These are phyloP conservation scores for Glossosoma conforme DNA, from an alignment of 1,140 invertebrate species.

Conservation along the genomic window DNA sequence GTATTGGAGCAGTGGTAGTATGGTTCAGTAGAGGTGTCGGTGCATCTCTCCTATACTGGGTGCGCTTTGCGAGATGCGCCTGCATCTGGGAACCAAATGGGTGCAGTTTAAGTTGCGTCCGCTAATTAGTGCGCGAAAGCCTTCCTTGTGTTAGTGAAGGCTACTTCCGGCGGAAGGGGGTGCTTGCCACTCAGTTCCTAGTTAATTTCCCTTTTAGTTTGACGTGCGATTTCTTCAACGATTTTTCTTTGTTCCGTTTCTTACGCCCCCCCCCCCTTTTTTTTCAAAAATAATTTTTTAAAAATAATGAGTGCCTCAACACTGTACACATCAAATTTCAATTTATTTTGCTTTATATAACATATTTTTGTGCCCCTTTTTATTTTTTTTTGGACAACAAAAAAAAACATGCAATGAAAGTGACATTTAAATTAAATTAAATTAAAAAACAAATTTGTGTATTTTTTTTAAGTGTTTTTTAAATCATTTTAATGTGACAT, in stretches of 20 bases:
- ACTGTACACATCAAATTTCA: not conserved
- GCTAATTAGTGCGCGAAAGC: constrained; percentile 3
- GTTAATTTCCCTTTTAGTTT: constrained; percentile 23
- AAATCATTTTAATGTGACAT: not conserved
- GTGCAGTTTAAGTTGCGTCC: not conserved
- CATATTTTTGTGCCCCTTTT: no score
- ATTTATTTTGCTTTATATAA: no score
- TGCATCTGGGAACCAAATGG: not conserved
- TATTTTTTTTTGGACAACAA: no score
- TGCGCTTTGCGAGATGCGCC: not conserved
- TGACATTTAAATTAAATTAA: not conserved
- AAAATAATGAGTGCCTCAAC: no score
- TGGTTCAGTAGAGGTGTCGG: no score
- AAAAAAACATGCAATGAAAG: no score
- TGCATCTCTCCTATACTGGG: constrained; percentile 8
- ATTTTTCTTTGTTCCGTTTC: constrained; percentile 21
- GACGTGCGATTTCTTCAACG: constrained; percentile 18
- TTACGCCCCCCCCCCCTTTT: not conserved
- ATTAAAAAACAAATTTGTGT: not conserved
- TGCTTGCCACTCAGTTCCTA: constrained; percentile 14
- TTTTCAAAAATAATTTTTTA: no score
- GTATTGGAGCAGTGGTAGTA: constrained; percentile 3
- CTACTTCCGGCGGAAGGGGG: not conserved
- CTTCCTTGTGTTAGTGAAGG: no score
- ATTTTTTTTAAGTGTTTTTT: not conserved